These are phyloP conservation scores for Carettochelys insculpta DNA, from an alignment of 2,113 vertebrate genomes.

Conservation along the genomic window DNA sequence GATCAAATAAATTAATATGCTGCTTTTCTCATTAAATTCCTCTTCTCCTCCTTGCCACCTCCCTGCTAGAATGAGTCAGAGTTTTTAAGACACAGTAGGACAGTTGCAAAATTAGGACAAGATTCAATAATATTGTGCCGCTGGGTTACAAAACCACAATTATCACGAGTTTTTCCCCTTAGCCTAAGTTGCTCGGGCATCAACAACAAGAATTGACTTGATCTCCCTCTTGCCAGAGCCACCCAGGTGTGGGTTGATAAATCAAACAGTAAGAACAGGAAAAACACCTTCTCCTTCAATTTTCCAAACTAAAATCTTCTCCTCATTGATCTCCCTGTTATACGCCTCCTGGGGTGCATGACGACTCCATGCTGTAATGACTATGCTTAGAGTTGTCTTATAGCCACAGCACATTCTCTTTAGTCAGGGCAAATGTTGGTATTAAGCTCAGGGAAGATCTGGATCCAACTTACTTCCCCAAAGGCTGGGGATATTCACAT, in stretches of 20 bases:
- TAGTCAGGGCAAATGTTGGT: too few species aligned
- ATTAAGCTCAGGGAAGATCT: background rate
- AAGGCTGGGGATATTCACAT: background rate
- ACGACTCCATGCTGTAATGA: background rate
- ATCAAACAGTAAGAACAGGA: background rate
- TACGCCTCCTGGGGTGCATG: background rate
- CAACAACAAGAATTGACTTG: background rate
- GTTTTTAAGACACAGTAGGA: background rate
- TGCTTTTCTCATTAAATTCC: background rate
- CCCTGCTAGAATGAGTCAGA: background rate
- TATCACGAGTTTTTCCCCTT: background rate
- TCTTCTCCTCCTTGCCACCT: background rate
- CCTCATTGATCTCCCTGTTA: background rate
- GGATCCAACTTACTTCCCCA: background rate
- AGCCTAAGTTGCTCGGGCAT: background rate
- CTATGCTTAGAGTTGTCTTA: background rate
- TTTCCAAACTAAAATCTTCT: background rate
- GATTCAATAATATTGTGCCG: background rate
- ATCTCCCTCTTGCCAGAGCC: background rate
- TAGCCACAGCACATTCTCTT: background rate
- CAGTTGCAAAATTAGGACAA: background rate
- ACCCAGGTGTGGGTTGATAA: background rate
- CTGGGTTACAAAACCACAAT: background rate
- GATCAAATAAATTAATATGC: background rate
- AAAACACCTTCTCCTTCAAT: background rate